Evolutionary conservation across 2,797 vertebrate species (phyloP), one percentile per base, ranked within the genome.

Genomic region (Bucorvus abyssinicus): DNA sequence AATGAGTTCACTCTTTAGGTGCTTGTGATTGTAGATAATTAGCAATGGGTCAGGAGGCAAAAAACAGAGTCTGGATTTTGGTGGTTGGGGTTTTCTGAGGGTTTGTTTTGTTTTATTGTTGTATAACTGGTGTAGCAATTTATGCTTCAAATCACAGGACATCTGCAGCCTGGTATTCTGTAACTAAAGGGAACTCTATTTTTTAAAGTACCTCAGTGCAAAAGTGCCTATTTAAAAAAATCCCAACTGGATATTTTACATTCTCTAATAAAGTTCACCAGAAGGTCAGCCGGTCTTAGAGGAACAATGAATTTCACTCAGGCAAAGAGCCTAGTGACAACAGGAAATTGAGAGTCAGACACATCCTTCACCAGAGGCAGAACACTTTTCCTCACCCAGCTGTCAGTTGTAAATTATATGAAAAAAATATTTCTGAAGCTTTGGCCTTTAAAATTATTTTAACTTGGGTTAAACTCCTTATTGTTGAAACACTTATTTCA

Each of bases 101-200:
- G 49, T 49, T 36, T 36, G 16, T 9, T 80, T 70, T 49, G 19
- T 34, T 78, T 71, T 71, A 20, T 21, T 87, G 61, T 60, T 65
- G 22, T 64, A 64, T 56, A 75, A 83, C 27, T 55, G 50, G 4
- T 81, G 11, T 52, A 79, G 53, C 67, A 50, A n/a, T 84, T 94
- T 94, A 38, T 63, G 40, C 55, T 96, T 96, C 79, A 85, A 89
- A 57, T 94, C 52, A 22, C 63, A 67, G 49, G 56, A 81, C 50
- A 91, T 91, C 89, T 93, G 57, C 86, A 90, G 68, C 36, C 18
- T 29, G 12, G 34, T 78, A 44, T 88, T 93, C 68, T 87, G 68
- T 84, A 95, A 85, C 83, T 94, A 95, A 95, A 87, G 79, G 77
- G 73, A 94, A 92, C 26, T 44, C 55, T 91, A 56, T 55, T 88